A percentile compares a stretch with the other conserved stretches of the same genome.
Evolutionary conservation across 2,113 vertebrate genomes (phyloP).

Genomic region (Benitochromis conjunctus): DNA sequence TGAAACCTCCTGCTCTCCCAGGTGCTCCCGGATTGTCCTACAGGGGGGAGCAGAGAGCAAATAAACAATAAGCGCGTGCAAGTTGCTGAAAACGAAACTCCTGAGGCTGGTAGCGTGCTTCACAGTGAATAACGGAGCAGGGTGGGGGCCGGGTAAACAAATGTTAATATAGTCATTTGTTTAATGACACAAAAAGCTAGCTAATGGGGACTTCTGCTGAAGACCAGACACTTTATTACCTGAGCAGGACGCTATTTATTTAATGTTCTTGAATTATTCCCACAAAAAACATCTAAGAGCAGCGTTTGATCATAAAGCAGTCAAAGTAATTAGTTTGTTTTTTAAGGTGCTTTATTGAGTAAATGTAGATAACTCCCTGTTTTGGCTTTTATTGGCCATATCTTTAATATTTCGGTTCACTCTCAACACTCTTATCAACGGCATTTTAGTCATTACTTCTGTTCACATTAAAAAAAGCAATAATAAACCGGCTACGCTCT

Average conservation of each 20-base stretch:
- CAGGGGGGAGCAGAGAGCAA: slow-evolving; percentile 25
- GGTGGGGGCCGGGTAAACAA: neutral
- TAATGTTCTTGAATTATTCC: neutral
- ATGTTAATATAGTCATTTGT: neutral
- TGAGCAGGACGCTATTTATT: neutral
- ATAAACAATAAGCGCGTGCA: neutral
- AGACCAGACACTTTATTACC: neutral
- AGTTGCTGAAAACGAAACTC: neutral
- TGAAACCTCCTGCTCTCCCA: slow-evolving; percentile 95
- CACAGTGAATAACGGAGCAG: neutral
- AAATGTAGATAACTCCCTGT: neutral
- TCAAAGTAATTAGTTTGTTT: neutral
- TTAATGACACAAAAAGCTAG: neutral
- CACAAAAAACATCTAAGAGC: neutral
- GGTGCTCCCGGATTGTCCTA: slow-evolving; percentile 89
- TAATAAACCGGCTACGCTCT: neutral
- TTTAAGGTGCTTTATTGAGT: neutral
- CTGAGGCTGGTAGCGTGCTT: neutral
- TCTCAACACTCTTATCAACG: neutral
- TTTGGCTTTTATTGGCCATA: neutral
- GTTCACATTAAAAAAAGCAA: neutral
- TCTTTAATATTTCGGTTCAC: neutral
- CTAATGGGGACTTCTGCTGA: neutral
- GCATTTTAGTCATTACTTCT: neutral
- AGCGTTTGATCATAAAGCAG: neutral